A percentile compares a stretch with the other conserved stretches of the same genome.
phyloP scores from a whole-genome alignment of 2,888 invertebrate species.

The Pristionchus mayeri region DNA sequence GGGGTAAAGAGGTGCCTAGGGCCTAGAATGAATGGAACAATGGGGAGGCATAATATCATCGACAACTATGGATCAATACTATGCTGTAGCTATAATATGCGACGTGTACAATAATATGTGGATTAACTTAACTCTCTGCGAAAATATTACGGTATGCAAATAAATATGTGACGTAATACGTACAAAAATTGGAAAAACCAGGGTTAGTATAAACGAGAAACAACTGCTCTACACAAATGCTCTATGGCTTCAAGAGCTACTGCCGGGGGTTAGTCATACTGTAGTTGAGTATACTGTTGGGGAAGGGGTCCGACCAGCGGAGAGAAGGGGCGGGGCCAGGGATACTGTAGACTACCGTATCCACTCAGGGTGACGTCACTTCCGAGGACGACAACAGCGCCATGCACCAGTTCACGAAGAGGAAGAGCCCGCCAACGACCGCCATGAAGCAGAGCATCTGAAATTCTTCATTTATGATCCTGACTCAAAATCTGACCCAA shows the following conservation, averaged over 20 bases:
- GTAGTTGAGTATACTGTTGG: neutral
- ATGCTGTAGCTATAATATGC: conserved; percentile 21
- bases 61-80: conserved; percentile 29
- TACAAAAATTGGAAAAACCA: neutral
- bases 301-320: conserved; percentile 12
- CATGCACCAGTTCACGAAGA: no score
- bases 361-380: no score
- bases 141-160: conserved; percentile 6
- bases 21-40: neutral
- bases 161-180: neutral
- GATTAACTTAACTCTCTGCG: conserved; percentile 6
- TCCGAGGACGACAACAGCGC: no score
- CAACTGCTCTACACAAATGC: neutral
- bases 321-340: neutral
- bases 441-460: no score
- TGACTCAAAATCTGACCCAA: no score
- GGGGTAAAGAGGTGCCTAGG: neutral
- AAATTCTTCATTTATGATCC: no score
- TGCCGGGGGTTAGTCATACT: neutral
- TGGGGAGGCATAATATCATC: neutral
- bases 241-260: conserved; percentile 1
- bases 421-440: no score
- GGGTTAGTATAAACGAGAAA: neutral
- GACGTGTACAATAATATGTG: conserved; percentile 19
- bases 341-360: conserved; percentile 11